phyloP scores from a whole-genome alignment of 2,113 vertebrate species.

The Struthio camelus region DNA sequence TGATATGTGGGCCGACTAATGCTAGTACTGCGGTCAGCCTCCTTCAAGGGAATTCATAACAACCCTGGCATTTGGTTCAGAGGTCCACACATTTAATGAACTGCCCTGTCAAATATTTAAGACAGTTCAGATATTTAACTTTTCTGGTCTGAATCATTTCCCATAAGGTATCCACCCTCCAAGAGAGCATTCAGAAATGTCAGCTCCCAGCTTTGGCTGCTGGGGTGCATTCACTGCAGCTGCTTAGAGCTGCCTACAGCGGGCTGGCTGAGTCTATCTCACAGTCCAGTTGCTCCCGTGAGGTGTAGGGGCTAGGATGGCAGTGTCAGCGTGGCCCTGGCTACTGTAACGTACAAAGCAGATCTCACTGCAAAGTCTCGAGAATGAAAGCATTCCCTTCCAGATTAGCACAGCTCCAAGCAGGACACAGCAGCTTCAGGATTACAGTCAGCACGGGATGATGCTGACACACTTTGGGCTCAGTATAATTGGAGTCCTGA shows the following conservation, averaged over 20 bases:
- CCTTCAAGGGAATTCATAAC: background rate
- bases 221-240: background rate
- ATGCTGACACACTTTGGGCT: background rate
- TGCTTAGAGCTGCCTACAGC: background rate
- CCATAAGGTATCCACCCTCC: background rate
- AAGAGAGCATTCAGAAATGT: fast-evolving
- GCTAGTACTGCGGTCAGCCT: background rate
- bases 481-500: background rate
- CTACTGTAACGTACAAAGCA: background rate
- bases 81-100: fast-evolving
- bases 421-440: background rate
- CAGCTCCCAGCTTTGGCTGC: background rate
- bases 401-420: background rate
- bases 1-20: background rate
- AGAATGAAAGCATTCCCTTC: background rate
- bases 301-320: background rate
- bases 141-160: background rate
- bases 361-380: background rate
- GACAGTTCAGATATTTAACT: background rate
- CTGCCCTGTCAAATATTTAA: background rate
- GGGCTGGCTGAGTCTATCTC: fast-evolving
- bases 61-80: fast-evolving
- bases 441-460: background rate
- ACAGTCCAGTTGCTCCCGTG: background rate
- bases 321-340: background rate